phyloP scores from a whole-genome alignment of 2,888 invertebrate species.

The Eupithecia exiguata region DNA sequence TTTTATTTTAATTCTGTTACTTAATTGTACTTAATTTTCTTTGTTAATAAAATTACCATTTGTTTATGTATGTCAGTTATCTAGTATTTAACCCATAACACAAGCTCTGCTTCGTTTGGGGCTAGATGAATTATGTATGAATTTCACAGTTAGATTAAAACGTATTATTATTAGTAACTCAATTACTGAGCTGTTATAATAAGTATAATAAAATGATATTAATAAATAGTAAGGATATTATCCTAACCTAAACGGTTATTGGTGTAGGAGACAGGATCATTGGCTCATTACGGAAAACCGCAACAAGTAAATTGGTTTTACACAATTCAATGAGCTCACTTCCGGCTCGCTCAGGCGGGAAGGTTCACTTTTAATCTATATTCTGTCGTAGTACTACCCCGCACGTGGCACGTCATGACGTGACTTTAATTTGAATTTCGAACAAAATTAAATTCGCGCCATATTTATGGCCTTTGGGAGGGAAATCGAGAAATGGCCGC shows the following conservation, averaged over 20 bases:
- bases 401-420: slow-evolving; percentile 76
- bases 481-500: slow-evolving; percentile 65
- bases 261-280: slow-evolving; percentile 19
- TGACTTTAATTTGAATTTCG: slow-evolving; percentile 79
- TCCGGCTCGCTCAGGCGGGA: slow-evolving; percentile 33
- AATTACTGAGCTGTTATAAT: neutral
- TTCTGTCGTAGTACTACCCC: slow-evolving; percentile 56
- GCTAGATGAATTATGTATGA: too few species aligned
- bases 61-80: too few species aligned
- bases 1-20: too few species aligned
- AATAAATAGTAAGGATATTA: neutral
- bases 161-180: neutral
- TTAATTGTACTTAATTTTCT: too few species aligned
- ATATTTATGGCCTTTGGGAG: slow-evolving; percentile 75
- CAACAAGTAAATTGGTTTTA: slow-evolving; percentile 37
- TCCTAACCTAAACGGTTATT: neutral
- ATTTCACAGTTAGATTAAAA: too few species aligned
- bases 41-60: too few species aligned
- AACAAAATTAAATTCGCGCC: slow-evolving; percentile 78
- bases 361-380: slow-evolving; percentile 56
- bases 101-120: too few species aligned
- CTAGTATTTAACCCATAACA: too few species aligned
- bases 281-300: slow-evolving; percentile 28
- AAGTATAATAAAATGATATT: too few species aligned
- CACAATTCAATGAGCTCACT: slow-evolving; percentile 39